Base-by-base conservation (phyloP, 2,888 invertebrate genomes). In the Cheilosia impressa region DNA sequence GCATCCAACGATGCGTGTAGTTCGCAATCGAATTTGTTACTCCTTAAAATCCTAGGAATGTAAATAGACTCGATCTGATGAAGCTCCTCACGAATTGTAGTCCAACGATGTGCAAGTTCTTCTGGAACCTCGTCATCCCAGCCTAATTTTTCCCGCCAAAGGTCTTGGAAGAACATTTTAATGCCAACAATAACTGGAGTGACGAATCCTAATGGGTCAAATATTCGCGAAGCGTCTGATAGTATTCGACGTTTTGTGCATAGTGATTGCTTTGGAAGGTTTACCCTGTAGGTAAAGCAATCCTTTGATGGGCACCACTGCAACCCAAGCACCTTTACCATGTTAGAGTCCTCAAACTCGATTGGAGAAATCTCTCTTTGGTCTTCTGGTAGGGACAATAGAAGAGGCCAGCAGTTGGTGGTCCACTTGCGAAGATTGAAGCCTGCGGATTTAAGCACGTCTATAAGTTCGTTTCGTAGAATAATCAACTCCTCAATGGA, bases 51-150 rank as follows among this genome's bases (percentile, higher is more conserved):
- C 9, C 17, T n/a, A n/a, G 47, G 9, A 19, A 47, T 17, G n/a
- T 1, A 47, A 17, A 47, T 47, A 6, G 50, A 50, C 52, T 60
- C 60, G 4, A 55, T 13, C 17, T 38, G 9, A 24, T 45, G 41
- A 38, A 71, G 47, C 5, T 47, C 19, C 7, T 47, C 5, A 17
- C 47, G n/a, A 19, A 47, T 47, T 7, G 13, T 19, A 9, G 19
- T 9, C 58, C 57, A 81, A n/a, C n/a, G 69, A 22, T 66, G 6
- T 27, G 52, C 38, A 1, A 68, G 31, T 2, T 52, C 19, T 6
- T 57, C 50, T 17, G 80, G 83, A 17, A 83, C 41, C 19, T 19
- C 19, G 19, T 19, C 19, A 19, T 19, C 58, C 58, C 58, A 62
- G 17, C 1, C 15, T 2, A 60, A 4, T 24, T 43, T 13, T 13